Percentiles rank a stretch among this genome's conserved stretches.
phyloP scores from a whole-genome alignment of 2,797 vertebrate species.

The Bradypodion ventrale region DNA sequence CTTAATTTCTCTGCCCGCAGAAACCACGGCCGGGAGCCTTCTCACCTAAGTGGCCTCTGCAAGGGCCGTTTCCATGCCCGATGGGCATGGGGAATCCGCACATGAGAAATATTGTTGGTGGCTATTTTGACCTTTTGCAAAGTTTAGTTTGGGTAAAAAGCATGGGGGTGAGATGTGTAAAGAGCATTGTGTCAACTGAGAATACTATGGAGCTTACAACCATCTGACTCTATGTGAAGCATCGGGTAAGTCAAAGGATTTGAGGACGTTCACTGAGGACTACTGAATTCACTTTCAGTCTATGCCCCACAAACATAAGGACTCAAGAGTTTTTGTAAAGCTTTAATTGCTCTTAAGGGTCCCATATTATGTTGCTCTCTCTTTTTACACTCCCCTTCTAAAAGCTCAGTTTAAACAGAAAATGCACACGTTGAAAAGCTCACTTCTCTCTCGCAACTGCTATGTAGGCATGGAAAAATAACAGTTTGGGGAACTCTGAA shows the following conservation, averaged over 20 bases:
- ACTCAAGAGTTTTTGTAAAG: background rate
- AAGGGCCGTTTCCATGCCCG: too few species aligned
- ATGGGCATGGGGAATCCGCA: too few species aligned
- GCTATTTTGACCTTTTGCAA: slow-evolving; percentile 9
- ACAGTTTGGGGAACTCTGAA: background rate
- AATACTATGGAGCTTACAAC: background rate
- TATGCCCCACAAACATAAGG: background rate
- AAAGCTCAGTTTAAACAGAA: background rate
- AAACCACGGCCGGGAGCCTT: too few species aligned
- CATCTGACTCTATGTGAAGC: background rate
- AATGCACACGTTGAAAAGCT: background rate
- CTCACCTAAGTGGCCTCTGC: too few species aligned
- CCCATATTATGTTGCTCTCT: background rate
- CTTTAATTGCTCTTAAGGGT: background rate
- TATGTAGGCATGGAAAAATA: background rate
- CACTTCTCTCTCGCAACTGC: background rate
- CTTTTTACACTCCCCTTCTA: background rate
- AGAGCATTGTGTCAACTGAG: background rate
- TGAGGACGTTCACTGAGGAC: background rate
- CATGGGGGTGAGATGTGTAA: background rate
- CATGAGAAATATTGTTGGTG: background rate
- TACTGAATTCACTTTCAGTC: background rate
- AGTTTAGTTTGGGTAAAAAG: slow-evolving; percentile 1
- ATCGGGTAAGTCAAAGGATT: background rate
- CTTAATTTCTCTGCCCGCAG: too few species aligned